Evolutionary conservation across 1,140 invertebrate species (phyloP).

Genomic region (Protaetia brevitarsis): DNA sequence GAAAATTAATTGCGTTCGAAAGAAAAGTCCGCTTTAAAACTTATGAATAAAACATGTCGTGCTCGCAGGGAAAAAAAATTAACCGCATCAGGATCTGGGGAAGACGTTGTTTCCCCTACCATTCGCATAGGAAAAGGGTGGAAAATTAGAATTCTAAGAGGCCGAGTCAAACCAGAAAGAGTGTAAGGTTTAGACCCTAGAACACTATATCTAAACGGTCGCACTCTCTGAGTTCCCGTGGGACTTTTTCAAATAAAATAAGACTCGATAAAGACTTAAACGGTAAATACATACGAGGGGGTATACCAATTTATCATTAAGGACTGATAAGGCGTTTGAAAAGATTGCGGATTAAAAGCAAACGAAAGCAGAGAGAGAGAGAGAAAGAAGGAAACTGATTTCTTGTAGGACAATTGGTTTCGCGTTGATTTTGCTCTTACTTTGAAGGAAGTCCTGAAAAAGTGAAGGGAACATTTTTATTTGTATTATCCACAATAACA

Average conservation of each 20-base stretch:
- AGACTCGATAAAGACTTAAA: slow-evolving; percentile 11
- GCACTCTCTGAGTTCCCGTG: not conserved
- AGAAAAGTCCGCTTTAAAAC: not conserved
- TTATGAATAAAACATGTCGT: not conserved
- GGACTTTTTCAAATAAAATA: slow-evolving; percentile 8
- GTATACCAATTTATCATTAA: slow-evolving; percentile 13
- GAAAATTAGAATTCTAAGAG: slow-evolving; percentile 4
- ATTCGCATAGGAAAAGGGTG: not conserved
- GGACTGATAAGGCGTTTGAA: not conserved
- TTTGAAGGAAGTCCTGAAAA: not conserved
- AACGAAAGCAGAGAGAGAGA: not conserved
- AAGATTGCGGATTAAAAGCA: slow-evolving; percentile 10
- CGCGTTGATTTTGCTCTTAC: slow-evolving; percentile 10
- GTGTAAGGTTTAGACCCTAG: not conserved
- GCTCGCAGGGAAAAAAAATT: not conserved
- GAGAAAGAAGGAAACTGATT: not conserved
- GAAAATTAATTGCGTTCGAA: too few relatives aligned
- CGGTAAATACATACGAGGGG: not conserved
- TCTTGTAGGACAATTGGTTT: too few relatives aligned
- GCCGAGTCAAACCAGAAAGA: not conserved
- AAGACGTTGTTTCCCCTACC: too few relatives aligned
- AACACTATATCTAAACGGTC: not conserved
- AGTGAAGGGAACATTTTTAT: too few relatives aligned
- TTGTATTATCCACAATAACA: too few relatives aligned
- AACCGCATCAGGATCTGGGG: not conserved